These are phyloP conservation scores for Ditula angustiorana DNA, from an alignment of 2,888 invertebrate genomes.

Conservation along the genomic window DNA sequence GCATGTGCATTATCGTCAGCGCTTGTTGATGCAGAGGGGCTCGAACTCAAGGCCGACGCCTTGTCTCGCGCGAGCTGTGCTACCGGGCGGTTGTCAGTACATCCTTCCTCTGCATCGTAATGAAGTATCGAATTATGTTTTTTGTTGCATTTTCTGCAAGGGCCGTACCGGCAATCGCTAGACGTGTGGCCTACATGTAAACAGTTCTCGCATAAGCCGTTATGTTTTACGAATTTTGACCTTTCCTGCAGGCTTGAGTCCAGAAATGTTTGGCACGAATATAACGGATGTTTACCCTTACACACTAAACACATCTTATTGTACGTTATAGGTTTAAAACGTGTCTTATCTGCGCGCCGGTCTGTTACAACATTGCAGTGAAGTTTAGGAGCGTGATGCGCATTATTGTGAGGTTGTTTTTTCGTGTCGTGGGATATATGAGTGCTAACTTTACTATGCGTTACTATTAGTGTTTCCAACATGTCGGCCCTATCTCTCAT, in stretches of 20 bases:
- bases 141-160: neutral
- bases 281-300: conserved; percentile 32
- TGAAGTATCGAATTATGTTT: neutral
- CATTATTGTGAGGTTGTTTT: neutral
- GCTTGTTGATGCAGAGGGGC: neutral
- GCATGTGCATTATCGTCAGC: neutral
- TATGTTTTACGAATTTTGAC: conserved; percentile 24
- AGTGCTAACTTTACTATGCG: neutral
- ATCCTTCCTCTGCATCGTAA: neutral
- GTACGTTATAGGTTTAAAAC: neutral
- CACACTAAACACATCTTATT: neutral
- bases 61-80: neutral
- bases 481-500: neutral
- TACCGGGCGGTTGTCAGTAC: neutral
- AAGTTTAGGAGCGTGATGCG: neutral
- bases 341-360: neutral
- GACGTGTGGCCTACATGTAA: neutral
- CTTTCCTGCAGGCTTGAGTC: conserved; percentile 17
- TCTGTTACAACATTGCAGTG: neutral
- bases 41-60: neutral
- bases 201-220: conserved; percentile 19
- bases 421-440: neutral
- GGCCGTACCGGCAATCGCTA: neutral
- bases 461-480: neutral
- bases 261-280: conserved; percentile 35